A percentile compares a stretch with the other conserved stretches of the same genome.
Evolutionary conservation across 2,888 invertebrate genomes (phyloP).

Genomic region (Coleophora deauratella): DNA sequence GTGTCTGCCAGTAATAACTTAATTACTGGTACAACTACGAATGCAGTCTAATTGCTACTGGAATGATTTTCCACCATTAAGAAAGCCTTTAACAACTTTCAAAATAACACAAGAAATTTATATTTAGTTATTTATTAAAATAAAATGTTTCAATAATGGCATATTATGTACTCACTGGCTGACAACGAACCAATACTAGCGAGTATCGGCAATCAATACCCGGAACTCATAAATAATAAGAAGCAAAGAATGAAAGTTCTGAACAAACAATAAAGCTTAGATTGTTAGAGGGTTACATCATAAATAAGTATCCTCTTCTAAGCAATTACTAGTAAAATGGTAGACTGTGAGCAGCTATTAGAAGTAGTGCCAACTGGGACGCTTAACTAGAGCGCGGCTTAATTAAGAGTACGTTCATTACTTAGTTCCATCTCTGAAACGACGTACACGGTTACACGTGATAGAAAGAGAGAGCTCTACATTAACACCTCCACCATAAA

Average conservation of each 20-base stretch:
- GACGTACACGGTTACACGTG: constrained; percentile 18
- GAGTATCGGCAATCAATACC: too few species aligned
- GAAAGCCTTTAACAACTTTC: too few species aligned
- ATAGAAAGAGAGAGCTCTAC: constrained; percentile 51
- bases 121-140: too few species aligned
- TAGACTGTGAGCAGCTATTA: constrained; percentile 44
- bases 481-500: constrained; percentile 54
- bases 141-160: too few species aligned
- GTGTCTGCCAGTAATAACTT: too few species aligned
- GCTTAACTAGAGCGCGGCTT: constrained; percentile 52
- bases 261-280: constrained; percentile 31
- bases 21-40: too few species aligned
- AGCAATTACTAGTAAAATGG: constrained; percentile 39
- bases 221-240: neutral
- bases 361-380: constrained; percentile 51
- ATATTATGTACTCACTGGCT: neutral
- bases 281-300: constrained; percentile 1
- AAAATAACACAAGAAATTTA: too few species aligned
- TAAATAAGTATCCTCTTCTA: constrained; percentile 33
- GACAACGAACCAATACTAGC: neutral
- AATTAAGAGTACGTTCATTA: constrained; percentile 47
- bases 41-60: too few species aligned
- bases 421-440: constrained; percentile 36
- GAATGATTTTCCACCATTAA: too few species aligned
- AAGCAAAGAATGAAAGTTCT: constrained; percentile 13